These are phyloP conservation scores for Cephalotes varians DNA, from an alignment of 2,888 invertebrate species.

Conservation along the genomic window DNA sequence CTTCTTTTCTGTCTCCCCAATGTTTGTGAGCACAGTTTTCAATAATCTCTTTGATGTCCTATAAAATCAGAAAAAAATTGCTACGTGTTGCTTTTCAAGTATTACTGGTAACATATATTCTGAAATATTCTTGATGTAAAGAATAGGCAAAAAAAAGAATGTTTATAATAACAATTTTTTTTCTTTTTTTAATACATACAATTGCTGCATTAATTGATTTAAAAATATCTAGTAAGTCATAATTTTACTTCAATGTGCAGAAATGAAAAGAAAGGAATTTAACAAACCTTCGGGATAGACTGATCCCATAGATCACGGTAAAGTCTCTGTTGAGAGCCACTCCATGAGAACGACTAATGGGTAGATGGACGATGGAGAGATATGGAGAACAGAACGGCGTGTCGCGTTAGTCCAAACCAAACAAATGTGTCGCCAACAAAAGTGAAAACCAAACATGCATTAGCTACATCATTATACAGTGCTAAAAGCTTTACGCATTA, in stretches of 20 bases:
- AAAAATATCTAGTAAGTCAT: background rate
- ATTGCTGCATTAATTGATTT: conserved; percentile 14
- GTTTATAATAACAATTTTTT: background rate
- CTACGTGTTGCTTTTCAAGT: background rate
- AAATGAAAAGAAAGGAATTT: conserved; percentile 68
- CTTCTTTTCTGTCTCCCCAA: conserved; percentile 98
- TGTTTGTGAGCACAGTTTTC: conserved; percentile 95
- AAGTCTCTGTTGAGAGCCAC: conserved; percentile 92
- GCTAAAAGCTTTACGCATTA: conserved; percentile 49
- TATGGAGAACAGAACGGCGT: conserved; percentile 74
- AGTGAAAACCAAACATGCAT: conserved; percentile 80
- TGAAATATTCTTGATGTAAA: background rate
- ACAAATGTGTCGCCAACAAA: conserved; percentile 79
- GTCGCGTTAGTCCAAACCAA: conserved; percentile 82
- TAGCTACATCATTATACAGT: conserved; percentile 72
- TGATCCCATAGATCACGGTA: conserved; percentile 90
- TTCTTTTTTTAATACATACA: background rate
- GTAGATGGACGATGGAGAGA: conserved; percentile 87
- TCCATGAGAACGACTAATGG: conserved; percentile 93
- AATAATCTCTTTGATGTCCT: conserved; percentile 95
- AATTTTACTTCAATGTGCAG: conserved; percentile 38
- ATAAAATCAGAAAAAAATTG: conserved; percentile 73
- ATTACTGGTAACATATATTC: background rate
- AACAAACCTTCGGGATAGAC: conserved; percentile 86
- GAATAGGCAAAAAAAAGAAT: background rate